A percentile compares a stretch with the other conserved stretches of the same genome.
Conservation (phyloP, 92 coral and sea anemone species). For the Paramuricea clavata region DNA sequence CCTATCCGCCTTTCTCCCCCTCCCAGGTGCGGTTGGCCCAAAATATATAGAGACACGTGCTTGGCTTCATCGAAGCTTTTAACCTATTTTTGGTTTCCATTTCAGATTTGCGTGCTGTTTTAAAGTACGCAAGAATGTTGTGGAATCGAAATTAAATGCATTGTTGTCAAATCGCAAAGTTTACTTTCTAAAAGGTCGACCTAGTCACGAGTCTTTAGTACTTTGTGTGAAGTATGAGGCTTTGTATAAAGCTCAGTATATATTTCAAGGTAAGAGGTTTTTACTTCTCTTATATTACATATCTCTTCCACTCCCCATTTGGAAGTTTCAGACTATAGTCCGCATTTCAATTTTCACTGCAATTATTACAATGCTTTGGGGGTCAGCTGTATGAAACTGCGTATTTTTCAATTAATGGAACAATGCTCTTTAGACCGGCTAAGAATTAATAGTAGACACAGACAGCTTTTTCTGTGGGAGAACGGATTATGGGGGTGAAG, state of each 20-base stretch:
- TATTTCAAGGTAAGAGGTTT: conserved; percentile 67
- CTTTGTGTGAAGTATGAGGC: conserved; percentile 69
- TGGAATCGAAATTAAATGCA: conserved; percentile 81
- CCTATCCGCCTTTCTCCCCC: too few species aligned
- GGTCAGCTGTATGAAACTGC: too few species aligned
- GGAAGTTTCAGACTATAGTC: background rate
- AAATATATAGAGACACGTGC: too few species aligned
- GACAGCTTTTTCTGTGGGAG: too few species aligned
- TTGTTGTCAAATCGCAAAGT: conserved; percentile 79
- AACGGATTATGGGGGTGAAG: too few species aligned
- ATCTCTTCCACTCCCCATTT: background rate
- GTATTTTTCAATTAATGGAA: too few species aligned
- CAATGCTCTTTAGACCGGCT: too few species aligned
- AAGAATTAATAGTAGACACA: too few species aligned
- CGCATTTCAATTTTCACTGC: too few species aligned
- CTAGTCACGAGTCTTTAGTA: conserved; percentile 76
- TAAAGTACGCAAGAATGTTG: conserved; percentile 74
- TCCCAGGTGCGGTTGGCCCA: too few species aligned
- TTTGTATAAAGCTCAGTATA: conserved; percentile 82
- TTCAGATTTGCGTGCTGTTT: conserved; percentile 83
- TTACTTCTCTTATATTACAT: too few species aligned
- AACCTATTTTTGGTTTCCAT: background rate
- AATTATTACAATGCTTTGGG: too few species aligned
- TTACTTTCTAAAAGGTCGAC: conserved; percentile 83
- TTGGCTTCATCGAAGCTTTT: background rate